Conservation (phyloP, 2,113 vertebrate genomes). For the Vanacampus margaritifer region DNA sequence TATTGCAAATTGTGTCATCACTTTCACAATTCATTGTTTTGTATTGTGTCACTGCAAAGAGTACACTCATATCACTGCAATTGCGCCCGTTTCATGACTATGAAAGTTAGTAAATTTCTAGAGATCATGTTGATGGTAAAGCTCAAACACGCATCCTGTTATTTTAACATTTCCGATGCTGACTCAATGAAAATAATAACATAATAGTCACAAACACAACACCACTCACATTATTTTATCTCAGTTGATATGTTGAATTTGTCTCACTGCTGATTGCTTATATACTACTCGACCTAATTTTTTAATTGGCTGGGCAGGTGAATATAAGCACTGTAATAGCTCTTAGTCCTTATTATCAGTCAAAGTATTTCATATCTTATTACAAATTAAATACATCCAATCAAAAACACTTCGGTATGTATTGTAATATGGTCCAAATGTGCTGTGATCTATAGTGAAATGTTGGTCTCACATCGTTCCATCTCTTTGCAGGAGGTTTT, state of each 20-base stretch:
- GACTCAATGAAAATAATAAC: background rate
- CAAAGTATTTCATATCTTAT: background rate
- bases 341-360: background rate
- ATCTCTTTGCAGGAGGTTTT: slow-evolving; percentile 82
- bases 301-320: background rate
- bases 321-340: background rate
- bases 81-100: background rate
- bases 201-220: background rate
- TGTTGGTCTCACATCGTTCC: background rate
- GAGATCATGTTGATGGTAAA: background rate
- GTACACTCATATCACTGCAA: background rate
- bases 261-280: background rate
- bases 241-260: background rate
- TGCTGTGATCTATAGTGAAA: background rate
- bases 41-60: background rate
- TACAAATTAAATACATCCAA: background rate
- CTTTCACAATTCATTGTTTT: no score
- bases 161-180: background rate
- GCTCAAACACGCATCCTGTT: background rate
- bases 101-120: background rate
- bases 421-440: background rate
- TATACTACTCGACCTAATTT: background rate
- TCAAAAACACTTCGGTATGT: background rate
- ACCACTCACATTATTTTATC: background rate
- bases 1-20: background rate